Base-by-base conservation (phyloP, 2,888 invertebrate species). In the Apomyelois bistriatella region DNA sequence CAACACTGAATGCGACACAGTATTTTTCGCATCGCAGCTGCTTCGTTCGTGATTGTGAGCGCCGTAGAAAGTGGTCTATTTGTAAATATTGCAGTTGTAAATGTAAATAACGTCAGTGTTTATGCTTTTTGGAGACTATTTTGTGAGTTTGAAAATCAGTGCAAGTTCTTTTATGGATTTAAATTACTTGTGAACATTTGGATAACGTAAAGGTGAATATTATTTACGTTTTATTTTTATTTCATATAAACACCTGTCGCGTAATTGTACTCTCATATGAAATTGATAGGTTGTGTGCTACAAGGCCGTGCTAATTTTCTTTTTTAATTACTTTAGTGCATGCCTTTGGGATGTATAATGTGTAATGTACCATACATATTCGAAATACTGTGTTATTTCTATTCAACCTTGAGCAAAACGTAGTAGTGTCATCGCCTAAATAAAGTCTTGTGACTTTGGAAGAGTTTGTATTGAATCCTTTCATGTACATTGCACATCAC, bases 51-150 rank as follows among this genome's bases (percentile, higher is more conserved):
- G n/a, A n/a, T n/a, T n/a, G n/a, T n/a, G n/a, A n/a, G 76, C 70
- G 70, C 67, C 65, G 75, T 75, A 68, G 78, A 80, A 78, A 79
- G 81, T 80, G 76, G 69, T 79, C 70, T 84, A 82, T 85, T 85
- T 84, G 85, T 87, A 86, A 86, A 88, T 87, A 87, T 76, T 83
- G 77, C 64, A 69, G 66, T n/a, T n/a, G n/a, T n/a, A 74, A 67
- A 71, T 76, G 76, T 79, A 79, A 82, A 84, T 83, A 81, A 62
- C 65, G 53, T 52, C 60, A 58, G 63, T 64, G 70, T 68, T 69
- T 64, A 58, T 61, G 64, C 58, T 64, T 70, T 61, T 63, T 59
- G 50, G 36, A 40, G 40, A 54, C 55, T 52, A 46, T 56, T 59
- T 61, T 61, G 60, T 68, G 60, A 36, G 59, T 68, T 64, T 59